Evolutionary conservation across 1,140 invertebrate species (phyloP).

Genomic region (Brachionus koreanus): DNA sequence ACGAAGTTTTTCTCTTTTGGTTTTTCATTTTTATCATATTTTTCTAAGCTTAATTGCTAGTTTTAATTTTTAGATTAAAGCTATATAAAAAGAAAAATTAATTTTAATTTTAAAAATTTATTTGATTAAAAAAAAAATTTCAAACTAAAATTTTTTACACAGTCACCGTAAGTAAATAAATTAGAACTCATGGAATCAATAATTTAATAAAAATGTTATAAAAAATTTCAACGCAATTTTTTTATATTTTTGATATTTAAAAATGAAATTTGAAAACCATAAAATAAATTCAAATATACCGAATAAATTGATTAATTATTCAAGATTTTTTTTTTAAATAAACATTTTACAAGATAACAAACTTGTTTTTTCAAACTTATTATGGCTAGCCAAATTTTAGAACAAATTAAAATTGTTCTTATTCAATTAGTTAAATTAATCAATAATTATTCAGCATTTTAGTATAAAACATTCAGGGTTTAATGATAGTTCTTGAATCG

Average conservation of each 20-base stretch:
- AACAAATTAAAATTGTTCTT: no score
- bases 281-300: background rate
- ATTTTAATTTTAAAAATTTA: background rate
- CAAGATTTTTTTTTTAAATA: background rate
- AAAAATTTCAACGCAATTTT: background rate
- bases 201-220: background rate
- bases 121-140: background rate
- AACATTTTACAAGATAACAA: background rate
- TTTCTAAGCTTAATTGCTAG: no score
- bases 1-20: no score
- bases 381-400: background rate
- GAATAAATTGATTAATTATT: background rate
- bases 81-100: no score
- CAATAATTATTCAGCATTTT: background rate
- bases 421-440: background rate
- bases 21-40: no score
- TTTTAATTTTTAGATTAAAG: no score
- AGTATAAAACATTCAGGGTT: background rate
- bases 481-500: conserved; percentile 3
- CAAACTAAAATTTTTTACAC: background rate
- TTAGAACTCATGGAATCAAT: background rate
- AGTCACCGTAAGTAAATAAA: background rate
- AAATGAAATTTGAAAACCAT: no score
- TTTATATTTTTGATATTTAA: background rate
- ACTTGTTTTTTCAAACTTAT: background rate